Evolutionary conservation across 2,888 invertebrate species (phyloP).

Genomic region (Pteria penguin): DNA sequence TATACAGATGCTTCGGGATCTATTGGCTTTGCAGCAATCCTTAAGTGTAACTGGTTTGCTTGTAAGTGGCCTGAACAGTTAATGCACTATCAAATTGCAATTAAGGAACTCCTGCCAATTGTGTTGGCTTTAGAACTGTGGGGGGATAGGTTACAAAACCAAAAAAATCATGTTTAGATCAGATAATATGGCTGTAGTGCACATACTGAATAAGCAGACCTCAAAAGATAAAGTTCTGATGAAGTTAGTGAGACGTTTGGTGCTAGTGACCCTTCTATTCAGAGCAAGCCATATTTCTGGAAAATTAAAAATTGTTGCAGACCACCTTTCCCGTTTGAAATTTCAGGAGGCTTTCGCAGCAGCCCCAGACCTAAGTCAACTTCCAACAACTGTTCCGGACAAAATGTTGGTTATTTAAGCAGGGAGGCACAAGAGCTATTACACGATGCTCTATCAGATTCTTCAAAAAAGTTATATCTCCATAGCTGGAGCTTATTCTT

Average conservation of each 20-base stretch:
- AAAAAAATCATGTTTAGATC: too few species aligned
- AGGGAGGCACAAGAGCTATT: not conserved
- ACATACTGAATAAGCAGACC: constrained; percentile 37
- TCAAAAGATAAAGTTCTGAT: not conserved
- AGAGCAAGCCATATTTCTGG: not conserved
- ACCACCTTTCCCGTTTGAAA: not conserved
- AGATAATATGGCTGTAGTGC: constrained; percentile 31
- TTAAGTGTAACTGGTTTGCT: not conserved
- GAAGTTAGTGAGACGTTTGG: not conserved
- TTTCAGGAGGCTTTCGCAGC: not conserved
- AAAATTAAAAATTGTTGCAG: not conserved
- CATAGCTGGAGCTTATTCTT: not conserved
- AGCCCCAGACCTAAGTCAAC: not conserved
- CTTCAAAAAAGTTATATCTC: not conserved
- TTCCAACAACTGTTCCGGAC: not conserved
- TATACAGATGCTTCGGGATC: constrained; percentile 13
- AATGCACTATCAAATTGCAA: not conserved
- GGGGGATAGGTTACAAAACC: too few species aligned
- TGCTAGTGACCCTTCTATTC: not conserved
- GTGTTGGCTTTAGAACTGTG: not conserved
- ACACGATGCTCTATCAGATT: not conserved
- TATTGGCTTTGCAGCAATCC: constrained; percentile 9
- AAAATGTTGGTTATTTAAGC: not conserved
- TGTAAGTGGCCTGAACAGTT: not conserved
- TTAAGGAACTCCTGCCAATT: not conserved